A percentile compares a stretch with the other conserved stretches of the same genome.
Conservation (phyloP, 1,140 invertebrate genomes). For the Drosophila yakuba region DNA sequence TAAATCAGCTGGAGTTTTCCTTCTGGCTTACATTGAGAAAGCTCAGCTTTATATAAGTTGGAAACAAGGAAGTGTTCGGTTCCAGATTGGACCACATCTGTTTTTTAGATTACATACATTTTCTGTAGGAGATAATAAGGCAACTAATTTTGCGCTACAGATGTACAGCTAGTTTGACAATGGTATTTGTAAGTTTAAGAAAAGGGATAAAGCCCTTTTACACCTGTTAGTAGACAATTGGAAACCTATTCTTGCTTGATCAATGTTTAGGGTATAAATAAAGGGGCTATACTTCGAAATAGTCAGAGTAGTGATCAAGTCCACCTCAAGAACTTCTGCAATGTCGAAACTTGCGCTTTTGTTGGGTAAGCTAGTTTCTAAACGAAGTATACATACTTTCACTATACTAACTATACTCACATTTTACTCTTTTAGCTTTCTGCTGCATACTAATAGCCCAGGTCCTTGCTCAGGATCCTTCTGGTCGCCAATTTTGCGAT, state of each 20-base stretch:
- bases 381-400: no score
- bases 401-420: no score
- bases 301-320: constrained; percentile 13
- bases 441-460: constrained; percentile 19
- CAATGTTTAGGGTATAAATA: constrained; percentile 32
- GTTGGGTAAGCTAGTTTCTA: constrained; percentile 17
- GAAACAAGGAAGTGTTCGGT: neutral
- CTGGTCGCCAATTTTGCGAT: constrained; percentile 25
- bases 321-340: neutral
- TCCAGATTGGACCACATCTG: constrained; percentile 2
- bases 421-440: constrained; percentile 6
- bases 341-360: constrained; percentile 25
- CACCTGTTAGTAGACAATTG: constrained; percentile 18
- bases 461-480: constrained; percentile 9
- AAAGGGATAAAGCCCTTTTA: neutral
- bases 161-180: neutral
- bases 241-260: neutral
- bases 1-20: neutral
- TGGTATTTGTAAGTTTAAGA: neutral
- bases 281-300: neutral
- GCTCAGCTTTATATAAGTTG: constrained; percentile 21
- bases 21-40: neutral
- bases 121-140: constrained; percentile 4
- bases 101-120: neutral
- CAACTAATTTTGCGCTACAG: constrained; percentile 3